Evolutionary conservation across 2,888 invertebrate genomes (phyloP), one percentile per base, ranked within the genome.

Genomic region (Lithophane socia): DNA sequence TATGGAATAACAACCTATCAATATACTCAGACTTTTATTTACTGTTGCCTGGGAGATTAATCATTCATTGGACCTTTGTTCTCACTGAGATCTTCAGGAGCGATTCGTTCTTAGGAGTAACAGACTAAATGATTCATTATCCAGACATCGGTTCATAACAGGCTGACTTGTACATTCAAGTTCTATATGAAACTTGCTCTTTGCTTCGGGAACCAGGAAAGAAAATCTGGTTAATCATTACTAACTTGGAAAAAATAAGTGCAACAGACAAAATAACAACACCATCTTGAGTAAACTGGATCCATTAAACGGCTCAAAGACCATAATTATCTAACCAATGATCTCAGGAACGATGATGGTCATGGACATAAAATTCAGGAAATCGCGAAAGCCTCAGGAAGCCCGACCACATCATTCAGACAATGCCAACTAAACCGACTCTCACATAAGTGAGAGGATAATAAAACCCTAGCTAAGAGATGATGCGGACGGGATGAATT

Each of bases 31-130:
- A 13, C 56, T 72, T 16, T 54, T 71, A 60, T 18, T n/a, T 9
- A 64, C 42, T 68, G 24, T 63, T 70, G 70, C 71, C 47, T 71
- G 21, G 49, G 24, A 68, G 12, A 78, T 78, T 24, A 60, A 64
- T 78, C 18, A 82, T 81, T 77, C 58, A 69, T 69, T 56, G 61
- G n/a, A 70, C 61, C 60, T 67, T 21, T n/a, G 67, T 63, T 73
- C 67, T 37, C 7, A 64, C 21, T 60, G 0, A 44, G 16, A 73
- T 67, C 63, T 49, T 21, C 47, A 18, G 21, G 64, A 64, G 60
- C 64, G 0, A 10, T 49, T 68, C 52, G 37, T 56, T 54, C 12
- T 73, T 18, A n/a, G 21, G n/a, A 63, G 4, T 47, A 42, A 56
- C 47, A 10, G 4, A 73, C 68, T 67, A 56, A 37, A 79, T 64